Base-by-base conservation (phyloP, 2,888 invertebrate genomes). In the Synergus umbraculus region DNA sequence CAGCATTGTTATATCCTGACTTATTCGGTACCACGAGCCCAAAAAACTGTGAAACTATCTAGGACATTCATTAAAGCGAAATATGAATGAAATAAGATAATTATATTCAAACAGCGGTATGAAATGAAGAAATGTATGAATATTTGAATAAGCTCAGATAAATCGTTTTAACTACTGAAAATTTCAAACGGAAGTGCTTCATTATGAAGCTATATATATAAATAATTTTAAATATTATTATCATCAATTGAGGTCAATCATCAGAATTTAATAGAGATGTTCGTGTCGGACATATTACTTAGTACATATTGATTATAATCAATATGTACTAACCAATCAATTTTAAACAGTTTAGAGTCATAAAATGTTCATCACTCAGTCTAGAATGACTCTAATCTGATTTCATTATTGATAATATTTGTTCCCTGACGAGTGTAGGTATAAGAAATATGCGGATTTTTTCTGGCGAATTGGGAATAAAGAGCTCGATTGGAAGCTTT, bases 381-480 rank as follows among this genome's bases (percentile, higher is more conserved):
- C 10, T 10, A 22, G 2, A 22, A n/a, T 54, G n/a, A 60, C 22
- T 12, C 60, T 12, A 60, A 22, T 1, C 22, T 60, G 4, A 3
- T 22, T 60, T 60, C 22, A 18, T 60, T 60, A 9, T 60, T 12
- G 4, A 8, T 0, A 66, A 41, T 15, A 9, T 43, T 37, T 41
- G n/a, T 41, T 66, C 41, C 43, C n/a, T 66, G 65, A 43, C 10
- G 10, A 66, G 10, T 64, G 63, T 13, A 22, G 22, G 22, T 22
- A 15, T 1, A 43, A 63, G 58, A 41, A 63, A 44, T 58, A 37
- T 12, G 13, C n/a, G 5, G 60, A 76, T 49, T 41, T 29, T 63
- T 76, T 76, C 54, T 15, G 73, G 44, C 73, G 58, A 65, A 76
- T 64, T 63, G 64, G 65, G 64, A 49, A 78, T 76, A 76, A 65